phyloP scores from a whole-genome alignment of 2,888 invertebrate species.

The Lordiphosa fenestrarum region DNA sequence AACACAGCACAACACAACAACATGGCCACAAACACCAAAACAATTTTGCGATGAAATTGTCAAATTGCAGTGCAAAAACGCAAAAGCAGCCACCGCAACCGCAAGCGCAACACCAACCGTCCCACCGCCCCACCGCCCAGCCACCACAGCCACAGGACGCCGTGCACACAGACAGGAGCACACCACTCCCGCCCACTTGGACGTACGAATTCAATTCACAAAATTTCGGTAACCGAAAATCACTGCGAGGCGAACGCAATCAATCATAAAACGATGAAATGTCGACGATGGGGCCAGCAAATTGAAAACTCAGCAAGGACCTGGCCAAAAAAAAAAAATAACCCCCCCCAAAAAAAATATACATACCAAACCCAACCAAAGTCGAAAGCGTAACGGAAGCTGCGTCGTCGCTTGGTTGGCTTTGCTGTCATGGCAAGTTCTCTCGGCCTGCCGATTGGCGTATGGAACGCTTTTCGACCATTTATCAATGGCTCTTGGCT shows the following conservation, averaged over 20 bases:
- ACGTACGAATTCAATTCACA: slow-evolving; percentile 61
- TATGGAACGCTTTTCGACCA: slow-evolving; percentile 28
- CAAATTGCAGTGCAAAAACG: slow-evolving; percentile 71
- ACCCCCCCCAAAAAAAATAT: slow-evolving; percentile 6
- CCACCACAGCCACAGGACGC: slow-evolving; percentile 6
- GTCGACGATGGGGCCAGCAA: slow-evolving; percentile 40
- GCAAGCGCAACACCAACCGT: slow-evolving; percentile 44
- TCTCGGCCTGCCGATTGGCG: slow-evolving; percentile 3
- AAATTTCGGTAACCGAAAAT: slow-evolving; percentile 67
- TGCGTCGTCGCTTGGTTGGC: slow-evolving; percentile 23
- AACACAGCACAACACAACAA: slow-evolving; percentile 32
- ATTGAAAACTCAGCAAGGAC: slow-evolving; percentile 40
- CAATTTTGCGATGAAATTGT: slow-evolving; percentile 75
- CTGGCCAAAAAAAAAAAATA: slow-evolving; percentile 15
- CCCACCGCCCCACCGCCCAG: slow-evolving; percentile 1
- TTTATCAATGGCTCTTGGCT: slow-evolving; percentile 38
- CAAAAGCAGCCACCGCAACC: slow-evolving; percentile 67
- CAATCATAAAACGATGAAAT: slow-evolving; percentile 75
- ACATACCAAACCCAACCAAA: slow-evolving; percentile 9
- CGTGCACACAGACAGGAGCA: too few species aligned
- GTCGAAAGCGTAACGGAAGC: slow-evolving; percentile 28
- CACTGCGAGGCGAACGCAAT: slow-evolving; percentile 67
- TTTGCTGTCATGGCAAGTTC: slow-evolving; percentile 19
- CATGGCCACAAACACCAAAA: slow-evolving; percentile 71
- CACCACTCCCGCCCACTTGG: too few species aligned